Conservation (phyloP, 2,888 invertebrate species). For the Mesochorus sp. region DNA sequence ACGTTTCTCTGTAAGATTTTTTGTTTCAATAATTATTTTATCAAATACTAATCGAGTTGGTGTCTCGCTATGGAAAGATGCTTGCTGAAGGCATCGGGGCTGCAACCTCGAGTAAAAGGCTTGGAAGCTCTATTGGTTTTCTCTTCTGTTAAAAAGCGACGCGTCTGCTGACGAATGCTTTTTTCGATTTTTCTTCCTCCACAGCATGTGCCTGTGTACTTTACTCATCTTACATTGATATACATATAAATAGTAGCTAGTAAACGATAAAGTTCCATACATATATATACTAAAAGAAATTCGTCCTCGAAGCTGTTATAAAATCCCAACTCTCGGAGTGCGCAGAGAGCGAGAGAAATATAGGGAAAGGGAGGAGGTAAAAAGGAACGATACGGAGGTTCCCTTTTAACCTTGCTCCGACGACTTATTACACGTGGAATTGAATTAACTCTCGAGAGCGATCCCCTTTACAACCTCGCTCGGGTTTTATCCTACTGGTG, state of each 20-base stretch:
- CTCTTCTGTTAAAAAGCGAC: constrained; percentile 78
- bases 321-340: not conserved
- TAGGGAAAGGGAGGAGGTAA: not conserved
- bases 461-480: constrained; percentile 45
- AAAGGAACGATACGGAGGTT: constrained; percentile 5
- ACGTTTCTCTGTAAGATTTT: constrained; percentile 72
- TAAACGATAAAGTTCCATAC: constrained; percentile 1
- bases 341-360: constrained; percentile 14
- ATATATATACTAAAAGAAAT: too few relatives aligned
- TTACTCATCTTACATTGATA: not conserved
- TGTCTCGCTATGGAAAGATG: constrained; percentile 62
- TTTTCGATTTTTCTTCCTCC: constrained; percentile 44
- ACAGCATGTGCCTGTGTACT: constrained; percentile 6
- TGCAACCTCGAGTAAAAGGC: constrained; percentile 18
- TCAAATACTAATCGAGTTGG: constrained; percentile 80
- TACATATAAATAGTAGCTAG: not conserved
- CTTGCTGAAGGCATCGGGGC: not conserved
- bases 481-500: constrained; percentile 71
- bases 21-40: constrained; percentile 64
- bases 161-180: constrained; percentile 68
- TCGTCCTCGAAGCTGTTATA: constrained; percentile 13
- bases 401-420: constrained; percentile 62
- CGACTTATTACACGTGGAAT: constrained; percentile 74
- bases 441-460: constrained; percentile 75
- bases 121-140: constrained; percentile 13